phyloP scores from a whole-genome alignment of 2,113 vertebrate species.

The Petrocephalus zakoni region DNA sequence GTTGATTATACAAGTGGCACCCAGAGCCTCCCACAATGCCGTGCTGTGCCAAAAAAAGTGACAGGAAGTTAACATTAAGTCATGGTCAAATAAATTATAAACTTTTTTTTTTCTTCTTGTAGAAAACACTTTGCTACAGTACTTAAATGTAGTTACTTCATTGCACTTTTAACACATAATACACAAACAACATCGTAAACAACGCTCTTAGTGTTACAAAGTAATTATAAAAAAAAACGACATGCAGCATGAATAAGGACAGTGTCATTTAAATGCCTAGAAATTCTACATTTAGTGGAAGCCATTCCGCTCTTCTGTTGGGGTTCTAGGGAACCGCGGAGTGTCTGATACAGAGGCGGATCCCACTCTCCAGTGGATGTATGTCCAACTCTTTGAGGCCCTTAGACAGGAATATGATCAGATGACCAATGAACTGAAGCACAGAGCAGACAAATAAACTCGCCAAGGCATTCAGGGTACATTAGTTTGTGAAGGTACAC shows the following conservation, averaged over 20 bases:
- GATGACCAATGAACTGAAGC: not conserved
- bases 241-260: not conserved
- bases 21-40: not conserved
- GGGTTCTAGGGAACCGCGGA: not conserved
- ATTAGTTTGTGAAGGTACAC: not conserved
- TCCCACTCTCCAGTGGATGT: not conserved
- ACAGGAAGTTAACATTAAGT: not conserved
- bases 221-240: not conserved
- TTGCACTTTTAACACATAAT: not conserved
- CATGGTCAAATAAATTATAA: not conserved
- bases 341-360: not conserved
- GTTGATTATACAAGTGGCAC: not conserved
- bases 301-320: not conserved
- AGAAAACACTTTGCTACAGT: not conserved
- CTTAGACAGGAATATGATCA: constrained; percentile 11
- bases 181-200: not conserved
- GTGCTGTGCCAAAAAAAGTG: not conserved
- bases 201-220: not conserved
- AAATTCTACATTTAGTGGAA: not conserved
- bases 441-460: not conserved
- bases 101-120: not conserved
- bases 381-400: not conserved
- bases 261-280: not conserved
- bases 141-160: not conserved
- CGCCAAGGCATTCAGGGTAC: not conserved